Evolutionary conservation across 2,797 vertebrate genomes (phyloP), one percentile per base, ranked within the genome.

Genomic region (Lerista edwardsae): DNA sequence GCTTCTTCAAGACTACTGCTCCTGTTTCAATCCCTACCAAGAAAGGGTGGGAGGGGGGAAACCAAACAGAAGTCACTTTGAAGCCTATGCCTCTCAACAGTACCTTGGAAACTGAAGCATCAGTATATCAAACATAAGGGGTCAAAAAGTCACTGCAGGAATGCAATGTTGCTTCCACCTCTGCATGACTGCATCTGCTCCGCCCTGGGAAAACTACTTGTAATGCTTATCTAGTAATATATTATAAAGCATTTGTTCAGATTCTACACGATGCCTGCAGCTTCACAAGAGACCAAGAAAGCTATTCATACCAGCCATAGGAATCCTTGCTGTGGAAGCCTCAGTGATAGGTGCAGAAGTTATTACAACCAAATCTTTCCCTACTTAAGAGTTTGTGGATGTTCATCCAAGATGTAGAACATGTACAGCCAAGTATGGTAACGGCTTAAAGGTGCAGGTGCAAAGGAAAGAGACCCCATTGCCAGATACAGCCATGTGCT

Each of bases 1-100:
- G 98, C 76, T 98, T 97, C 95, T 98, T 98, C 94, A 99, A 94
- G 77, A 96, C 96, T 87, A 99, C 97, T 0, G 92, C 95, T 1
- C 98, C 98, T 0, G 96, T 97, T 91, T 99, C 98, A n/a, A 99
- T 96, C 98, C 98, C 98, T 99, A 94, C 0, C 71, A 71, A 72
- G 77, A 71, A 41, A 11, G 19, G 55, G 34, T 3, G 1, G 21
- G 78, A 29, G 25, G 21, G 34, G 29, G 36, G n/a, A 51, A 64
- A 55, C 10, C 51, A 84, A 69, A 86, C 29, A 78, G 87, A 90
- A 87, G 68, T 82, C 75, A 79, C 12, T 0, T 80, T 68, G 65
- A 84, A n/a, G 39, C 44, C 36, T 14, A 29, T n/a, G 31, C 41
- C 39, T 34, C 17, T 51, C 41, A 36, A 29, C 44, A 61, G 34